A percentile compares a stretch with the other conserved stretches of the same genome.
Conservation (phyloP, 2,888 invertebrate genomes). For the Stenchaetothrips biformis region DNA sequence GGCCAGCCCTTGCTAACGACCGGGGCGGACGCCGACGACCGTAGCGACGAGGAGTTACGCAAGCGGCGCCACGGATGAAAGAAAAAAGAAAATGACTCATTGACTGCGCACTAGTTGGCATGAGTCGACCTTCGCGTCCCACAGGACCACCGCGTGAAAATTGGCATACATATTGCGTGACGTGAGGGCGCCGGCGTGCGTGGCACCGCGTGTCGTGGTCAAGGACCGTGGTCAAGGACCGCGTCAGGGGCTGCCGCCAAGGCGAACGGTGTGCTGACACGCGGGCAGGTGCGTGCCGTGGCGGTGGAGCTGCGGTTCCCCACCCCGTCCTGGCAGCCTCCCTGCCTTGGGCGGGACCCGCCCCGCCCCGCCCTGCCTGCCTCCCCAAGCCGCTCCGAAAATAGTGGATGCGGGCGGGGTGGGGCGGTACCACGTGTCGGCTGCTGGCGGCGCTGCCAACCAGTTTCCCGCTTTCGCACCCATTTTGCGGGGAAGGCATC, state of each 20-base stretch:
- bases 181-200: not conserved
- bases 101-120: not conserved
- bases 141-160: not conserved
- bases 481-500: not conserved
- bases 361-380: not conserved
- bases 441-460: not conserved
- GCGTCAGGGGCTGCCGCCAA: not conserved
- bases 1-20: too few relatives aligned
- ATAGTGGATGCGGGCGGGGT: too few relatives aligned
- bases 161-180: not conserved
- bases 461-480: not conserved
- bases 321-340: not conserved
- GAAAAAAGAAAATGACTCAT: not conserved
- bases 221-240: not conserved
- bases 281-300: not conserved
- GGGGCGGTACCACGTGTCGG: not conserved
- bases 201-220: not conserved
- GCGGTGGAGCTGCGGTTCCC: not conserved
- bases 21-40: not conserved
- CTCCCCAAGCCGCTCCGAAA: not conserved
- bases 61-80: not conserved
- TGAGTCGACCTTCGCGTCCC: not conserved
- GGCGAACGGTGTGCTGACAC: not conserved
- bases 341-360: not conserved
- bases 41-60: not conserved